Conservation (phyloP, 1,140 invertebrate genomes). For the Babylonia areolata region DNA sequence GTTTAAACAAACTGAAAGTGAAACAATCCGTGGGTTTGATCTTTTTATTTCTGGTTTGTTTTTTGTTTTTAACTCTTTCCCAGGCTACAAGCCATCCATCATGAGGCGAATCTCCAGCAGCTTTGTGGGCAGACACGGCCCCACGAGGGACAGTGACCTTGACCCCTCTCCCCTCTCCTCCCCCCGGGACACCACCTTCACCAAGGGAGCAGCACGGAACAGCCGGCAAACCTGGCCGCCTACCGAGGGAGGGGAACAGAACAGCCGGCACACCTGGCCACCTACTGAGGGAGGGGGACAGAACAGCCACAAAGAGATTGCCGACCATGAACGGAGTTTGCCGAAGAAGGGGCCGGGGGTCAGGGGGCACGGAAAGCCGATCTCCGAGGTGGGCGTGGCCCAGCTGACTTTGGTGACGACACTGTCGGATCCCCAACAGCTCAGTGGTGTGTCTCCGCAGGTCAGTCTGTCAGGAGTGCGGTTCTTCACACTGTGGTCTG, state of each 20-base stretch:
- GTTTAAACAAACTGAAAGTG: no score
- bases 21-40: no score
- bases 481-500: no score
- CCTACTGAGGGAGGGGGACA: background rate
- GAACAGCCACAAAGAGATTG: background rate
- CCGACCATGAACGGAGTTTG: background rate
- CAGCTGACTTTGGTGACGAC: background rate
- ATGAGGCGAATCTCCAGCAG: conserved; percentile 20
- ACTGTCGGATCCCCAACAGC: no score
- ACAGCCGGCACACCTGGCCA: background rate
- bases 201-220: background rate
- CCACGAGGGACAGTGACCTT: background rate
- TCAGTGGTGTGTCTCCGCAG: no score
- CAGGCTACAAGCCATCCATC: conserved; percentile 16
- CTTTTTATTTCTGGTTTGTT: no score
- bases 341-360: background rate
- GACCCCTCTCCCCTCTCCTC: background rate
- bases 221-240: background rate
- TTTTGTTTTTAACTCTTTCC: background rate
- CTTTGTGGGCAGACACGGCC: background rate
- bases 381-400: background rate
- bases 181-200: background rate
- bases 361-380: background rate
- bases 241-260: background rate
- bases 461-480: no score